Evolutionary conservation across 2,113 vertebrate genomes (phyloP), one percentile per base, ranked within the genome.

Genomic region (Polypterus bichir): DNA sequence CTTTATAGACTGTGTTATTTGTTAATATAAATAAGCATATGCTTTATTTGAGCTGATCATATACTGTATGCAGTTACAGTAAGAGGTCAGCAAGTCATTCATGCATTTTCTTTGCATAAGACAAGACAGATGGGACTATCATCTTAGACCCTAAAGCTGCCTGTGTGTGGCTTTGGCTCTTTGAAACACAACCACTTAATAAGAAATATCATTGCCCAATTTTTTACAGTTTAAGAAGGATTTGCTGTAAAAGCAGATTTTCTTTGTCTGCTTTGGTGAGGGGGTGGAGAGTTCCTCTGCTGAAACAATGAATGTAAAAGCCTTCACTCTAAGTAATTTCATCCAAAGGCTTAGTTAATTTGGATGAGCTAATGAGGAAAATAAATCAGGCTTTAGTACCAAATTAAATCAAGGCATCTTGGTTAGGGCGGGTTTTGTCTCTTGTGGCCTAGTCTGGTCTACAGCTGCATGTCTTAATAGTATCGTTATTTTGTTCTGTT

Each of bases 251-350:
- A 53, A 62, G 5, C 49, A 47, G 5, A 3, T 57, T 48, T 60
- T 48, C n/a, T 57, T 10, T 48, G 11, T 46, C 9, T 27, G 48
- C 59, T 46, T 46, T 44, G 64, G 64, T 27, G 54, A 62, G 48
- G 5, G 65, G 65, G 65, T 51, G 64, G 59, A 49, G 54, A 53
- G 51, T 46, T 46, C 8, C 48, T 46, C 60, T 54, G 65, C 65
- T 59, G 60, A 52, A 62, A 62, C 65, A 59, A 54, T 62, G 58
- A 53, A 57, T 9, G 6, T 9, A 45, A 7, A 44, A 4, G 49
- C 5, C 44, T 54, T 9, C n/a, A 27, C 44, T 11, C 45, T 54
- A 46, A 45, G 52, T 48, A 47, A 46, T 49, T 9, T 59, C 9
- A 46, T 27, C 51, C 5, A 9, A 48, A 52, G 51, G 47, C 5